These are phyloP conservation scores for Xylota sylvarum DNA, from an alignment of 2,888 invertebrate species.

Conservation along the genomic window DNA sequence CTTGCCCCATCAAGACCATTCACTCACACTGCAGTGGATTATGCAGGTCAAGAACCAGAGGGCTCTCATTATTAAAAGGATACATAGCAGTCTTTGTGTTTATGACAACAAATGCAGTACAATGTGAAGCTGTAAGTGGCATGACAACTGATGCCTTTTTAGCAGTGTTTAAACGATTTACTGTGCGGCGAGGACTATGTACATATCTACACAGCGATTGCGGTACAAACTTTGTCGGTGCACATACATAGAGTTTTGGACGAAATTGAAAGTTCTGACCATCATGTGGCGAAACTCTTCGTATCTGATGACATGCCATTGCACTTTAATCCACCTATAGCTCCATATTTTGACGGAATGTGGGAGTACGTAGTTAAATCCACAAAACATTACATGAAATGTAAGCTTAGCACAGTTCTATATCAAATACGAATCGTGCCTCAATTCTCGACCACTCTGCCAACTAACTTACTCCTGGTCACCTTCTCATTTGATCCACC, in stretches of 20 bases:
- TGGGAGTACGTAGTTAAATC: neutral
- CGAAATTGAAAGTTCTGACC: neutral
- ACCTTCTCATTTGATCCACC: neutral
- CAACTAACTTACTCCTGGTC: neutral
- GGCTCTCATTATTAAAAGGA: neutral
- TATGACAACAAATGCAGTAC: neutral
- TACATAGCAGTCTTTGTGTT: neutral
- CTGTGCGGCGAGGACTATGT: neutral
- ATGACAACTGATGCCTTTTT: neutral
- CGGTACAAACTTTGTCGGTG: neutral
- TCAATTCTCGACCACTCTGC: neutral
- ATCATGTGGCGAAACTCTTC: neutral
- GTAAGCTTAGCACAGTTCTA: neutral
- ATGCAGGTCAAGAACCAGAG: neutral
- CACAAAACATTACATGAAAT: neutral
- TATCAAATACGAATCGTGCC: neutral
- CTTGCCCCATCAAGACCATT: neutral
- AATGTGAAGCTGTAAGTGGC: neutral
- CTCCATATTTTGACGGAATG: neutral
- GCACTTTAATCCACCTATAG: neutral
- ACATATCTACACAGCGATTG: neutral
- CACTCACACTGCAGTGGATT: neutral
- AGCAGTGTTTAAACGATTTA: neutral
- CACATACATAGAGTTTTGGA: neutral
- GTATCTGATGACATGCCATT: neutral